Conservation (phyloP, 2,113 vertebrate species). For the Prinia subflava region DNA sequence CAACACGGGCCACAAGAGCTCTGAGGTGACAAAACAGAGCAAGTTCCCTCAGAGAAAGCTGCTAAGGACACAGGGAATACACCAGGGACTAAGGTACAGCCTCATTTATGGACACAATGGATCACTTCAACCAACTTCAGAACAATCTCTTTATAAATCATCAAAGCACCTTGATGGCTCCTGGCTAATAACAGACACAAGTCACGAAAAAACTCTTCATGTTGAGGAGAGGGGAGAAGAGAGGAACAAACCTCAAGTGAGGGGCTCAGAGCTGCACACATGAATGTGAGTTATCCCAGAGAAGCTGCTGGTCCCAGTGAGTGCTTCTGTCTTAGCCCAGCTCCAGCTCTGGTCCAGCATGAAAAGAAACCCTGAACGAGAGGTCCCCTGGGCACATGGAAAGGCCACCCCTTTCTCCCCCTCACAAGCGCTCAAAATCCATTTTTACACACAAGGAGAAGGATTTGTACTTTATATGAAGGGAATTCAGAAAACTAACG, state of each 20-base stretch:
- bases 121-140: not conserved
- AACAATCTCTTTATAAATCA: not conserved
- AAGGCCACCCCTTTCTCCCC: not conserved
- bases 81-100: not conserved
- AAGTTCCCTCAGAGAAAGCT: not conserved
- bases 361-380: not conserved
- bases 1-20: fast-evolving
- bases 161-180: not conserved
- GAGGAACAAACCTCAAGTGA: fast-evolving
- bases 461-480: fast-evolving
- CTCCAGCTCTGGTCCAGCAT: not conserved
- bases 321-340: not conserved
- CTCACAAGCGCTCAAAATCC: not conserved
- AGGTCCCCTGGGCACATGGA: not conserved
- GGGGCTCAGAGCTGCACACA: not conserved
- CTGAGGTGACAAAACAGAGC: not conserved
- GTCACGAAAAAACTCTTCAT: not conserved
- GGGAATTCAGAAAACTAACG: not conserved
- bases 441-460: not conserved
- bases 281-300: not conserved
- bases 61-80: not conserved
- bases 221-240: not conserved
- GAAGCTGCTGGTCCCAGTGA: not conserved
- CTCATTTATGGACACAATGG: not conserved
- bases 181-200: not conserved